These are phyloP conservation scores for Anomalospiza imberbis DNA, from an alignment of 2,797 vertebrate genomes.

Conservation along the genomic window DNA sequence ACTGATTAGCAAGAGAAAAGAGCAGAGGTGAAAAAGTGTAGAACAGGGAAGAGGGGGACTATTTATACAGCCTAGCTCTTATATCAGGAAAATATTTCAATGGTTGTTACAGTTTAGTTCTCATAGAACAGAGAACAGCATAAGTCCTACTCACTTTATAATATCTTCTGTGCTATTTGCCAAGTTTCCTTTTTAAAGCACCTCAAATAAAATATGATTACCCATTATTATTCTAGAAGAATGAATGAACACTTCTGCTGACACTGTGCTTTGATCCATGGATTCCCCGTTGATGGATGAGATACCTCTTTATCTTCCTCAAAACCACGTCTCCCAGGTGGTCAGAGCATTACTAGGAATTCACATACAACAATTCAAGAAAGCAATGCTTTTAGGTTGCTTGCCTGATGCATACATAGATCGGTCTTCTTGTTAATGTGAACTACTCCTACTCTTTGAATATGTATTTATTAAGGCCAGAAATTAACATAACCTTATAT, in stretches of 20 bases:
- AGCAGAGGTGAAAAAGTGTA: not conserved
- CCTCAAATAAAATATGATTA: slow-evolving; percentile 9
- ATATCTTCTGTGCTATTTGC: not conserved
- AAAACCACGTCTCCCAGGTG: not conserved
- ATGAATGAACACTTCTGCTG: not conserved
- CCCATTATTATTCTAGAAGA: not conserved
- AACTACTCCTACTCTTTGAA: not conserved
- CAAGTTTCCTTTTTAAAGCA: slow-evolving; percentile 24
- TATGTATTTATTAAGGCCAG: not conserved
- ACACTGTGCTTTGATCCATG: not conserved
- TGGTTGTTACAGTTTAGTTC: not conserved
- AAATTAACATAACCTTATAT: not conserved
- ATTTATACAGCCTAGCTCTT: not conserved
- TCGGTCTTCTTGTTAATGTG: not conserved
- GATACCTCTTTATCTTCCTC: not conserved
- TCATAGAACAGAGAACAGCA: not conserved
- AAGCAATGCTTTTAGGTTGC: not conserved
- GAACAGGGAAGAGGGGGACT: not conserved
- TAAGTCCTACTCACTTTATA: not conserved
- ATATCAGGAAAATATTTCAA: not conserved
- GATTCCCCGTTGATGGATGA: not conserved
- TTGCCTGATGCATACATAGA: not conserved
- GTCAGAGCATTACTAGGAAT: not conserved
- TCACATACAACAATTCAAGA: not conserved
- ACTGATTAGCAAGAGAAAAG: not conserved